A percentile compares a stretch with the other conserved stretches of the same genome.
Conservation (phyloP, 2,113 vertebrate genomes). For the Pachyramphus minor region DNA sequence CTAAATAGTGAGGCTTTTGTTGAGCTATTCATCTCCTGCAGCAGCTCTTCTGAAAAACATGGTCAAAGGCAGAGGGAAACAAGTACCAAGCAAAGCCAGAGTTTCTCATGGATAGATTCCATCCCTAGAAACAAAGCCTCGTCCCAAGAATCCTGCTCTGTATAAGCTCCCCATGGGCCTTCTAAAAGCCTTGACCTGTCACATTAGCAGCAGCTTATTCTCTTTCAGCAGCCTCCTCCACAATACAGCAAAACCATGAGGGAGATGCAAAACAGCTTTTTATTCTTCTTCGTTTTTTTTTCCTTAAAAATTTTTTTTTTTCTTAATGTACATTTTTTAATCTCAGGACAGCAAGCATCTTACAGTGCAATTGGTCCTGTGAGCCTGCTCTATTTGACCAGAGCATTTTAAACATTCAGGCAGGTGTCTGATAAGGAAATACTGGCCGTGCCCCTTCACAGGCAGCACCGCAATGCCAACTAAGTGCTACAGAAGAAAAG, state of each 20-base stretch:
- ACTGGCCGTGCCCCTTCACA: background rate
- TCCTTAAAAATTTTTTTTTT: background rate
- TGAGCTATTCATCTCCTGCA: slow-evolving; percentile 64
- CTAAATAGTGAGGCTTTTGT: slow-evolving; percentile 67
- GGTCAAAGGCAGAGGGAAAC: slow-evolving; percentile 59
- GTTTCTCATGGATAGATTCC: slow-evolving; percentile 64
- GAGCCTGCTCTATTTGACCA: background rate
- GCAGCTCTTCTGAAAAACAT: slow-evolving; percentile 65
- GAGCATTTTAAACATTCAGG: background rate
- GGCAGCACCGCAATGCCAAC: background rate
- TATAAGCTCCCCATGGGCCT: slow-evolving; percentile 48
- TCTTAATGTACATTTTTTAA: background rate
- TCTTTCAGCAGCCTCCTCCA: slow-evolving; percentile 19
- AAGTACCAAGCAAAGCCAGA: slow-evolving; percentile 55
- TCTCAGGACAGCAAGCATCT: background rate
- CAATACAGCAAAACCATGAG: slow-evolving; percentile 11
- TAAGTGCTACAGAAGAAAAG: background rate
- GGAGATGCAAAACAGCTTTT: background rate
- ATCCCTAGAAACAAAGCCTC: slow-evolving; percentile 58
- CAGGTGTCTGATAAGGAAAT: background rate
- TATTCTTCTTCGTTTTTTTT: background rate
- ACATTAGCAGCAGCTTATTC: slow-evolving; percentile 61
- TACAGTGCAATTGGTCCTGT: background rate
- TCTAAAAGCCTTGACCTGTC: slow-evolving; percentile 62
- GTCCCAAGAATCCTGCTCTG: slow-evolving; percentile 47